phyloP scores from a whole-genome alignment of 2,797 vertebrate species.

The Poecilia gillii region DNA sequence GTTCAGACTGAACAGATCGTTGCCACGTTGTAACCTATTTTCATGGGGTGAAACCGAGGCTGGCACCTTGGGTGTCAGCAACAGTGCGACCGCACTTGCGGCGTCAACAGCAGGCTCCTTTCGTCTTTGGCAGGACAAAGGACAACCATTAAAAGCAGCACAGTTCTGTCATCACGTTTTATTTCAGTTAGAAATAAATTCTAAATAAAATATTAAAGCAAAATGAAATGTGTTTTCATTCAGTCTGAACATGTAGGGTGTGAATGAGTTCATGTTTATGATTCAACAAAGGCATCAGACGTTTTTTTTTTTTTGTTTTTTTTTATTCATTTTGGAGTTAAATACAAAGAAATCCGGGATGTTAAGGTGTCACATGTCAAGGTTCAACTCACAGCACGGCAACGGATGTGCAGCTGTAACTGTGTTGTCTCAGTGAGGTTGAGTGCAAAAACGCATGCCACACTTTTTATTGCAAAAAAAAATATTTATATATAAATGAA shows the following conservation, averaged over 20 bases:
- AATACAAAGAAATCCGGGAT: too few species aligned
- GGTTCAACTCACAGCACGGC: too few species aligned
- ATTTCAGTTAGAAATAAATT: neutral
- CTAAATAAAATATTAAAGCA: neutral
- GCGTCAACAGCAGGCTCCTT: neutral
- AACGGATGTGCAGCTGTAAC: too few species aligned
- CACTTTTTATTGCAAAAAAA: neutral
- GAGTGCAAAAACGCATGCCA: neutral
- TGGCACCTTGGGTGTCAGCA: slow-evolving; percentile 1
- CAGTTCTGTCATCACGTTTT: neutral
- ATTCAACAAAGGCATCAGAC: too few species aligned
- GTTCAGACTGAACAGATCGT: neutral
- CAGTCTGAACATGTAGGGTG: neutral
- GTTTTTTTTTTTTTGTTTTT: neutral
- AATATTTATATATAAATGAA: neutral
- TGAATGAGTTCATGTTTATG: slow-evolving; percentile 16
- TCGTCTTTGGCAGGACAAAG: neutral
- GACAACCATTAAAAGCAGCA: neutral
- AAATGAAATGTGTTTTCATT: neutral
- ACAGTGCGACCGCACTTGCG: neutral
- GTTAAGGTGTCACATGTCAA: too few species aligned
- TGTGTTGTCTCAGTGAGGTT: neutral
- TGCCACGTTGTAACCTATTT: neutral
- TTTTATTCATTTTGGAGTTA: neutral
- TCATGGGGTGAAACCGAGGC: neutral